Conservation (phyloP, 2,888 invertebrate genomes). For the Ennomos erosarius region DNA sequence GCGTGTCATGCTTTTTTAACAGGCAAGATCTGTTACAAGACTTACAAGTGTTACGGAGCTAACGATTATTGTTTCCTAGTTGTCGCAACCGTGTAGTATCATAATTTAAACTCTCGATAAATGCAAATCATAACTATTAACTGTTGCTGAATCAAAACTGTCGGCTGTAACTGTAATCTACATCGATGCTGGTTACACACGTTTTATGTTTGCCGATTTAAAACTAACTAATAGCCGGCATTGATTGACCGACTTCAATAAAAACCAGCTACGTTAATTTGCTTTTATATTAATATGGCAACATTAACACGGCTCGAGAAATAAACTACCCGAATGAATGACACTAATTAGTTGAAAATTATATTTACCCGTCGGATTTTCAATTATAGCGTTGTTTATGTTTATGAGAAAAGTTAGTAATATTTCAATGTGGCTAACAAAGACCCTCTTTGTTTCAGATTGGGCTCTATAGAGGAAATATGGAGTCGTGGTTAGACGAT, state of each 20-base stretch:
- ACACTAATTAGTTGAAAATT: constrained; percentile 22
- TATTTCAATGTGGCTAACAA: constrained; percentile 1
- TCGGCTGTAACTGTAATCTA: constrained; percentile 11
- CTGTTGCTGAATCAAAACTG: constrained; percentile 27
- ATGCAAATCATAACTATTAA: constrained; percentile 29
- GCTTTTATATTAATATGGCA: constrained; percentile 11
- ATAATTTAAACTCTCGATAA: constrained; percentile 28
- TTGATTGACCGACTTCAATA: constrained; percentile 25
- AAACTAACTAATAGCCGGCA: constrained; percentile 10
- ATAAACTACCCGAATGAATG: constrained; percentile 20
- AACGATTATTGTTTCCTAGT: constrained; percentile 45
- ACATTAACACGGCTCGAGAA: constrained; percentile 17
- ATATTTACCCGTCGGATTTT: constrained; percentile 15
- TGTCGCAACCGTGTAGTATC: constrained; percentile 32
- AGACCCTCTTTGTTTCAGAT: constrained; percentile 29
- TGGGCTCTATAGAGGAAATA: constrained; percentile 51
- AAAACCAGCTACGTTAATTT: constrained; percentile 21
- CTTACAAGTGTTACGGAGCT: constrained; percentile 36
- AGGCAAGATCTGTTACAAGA: constrained; percentile 44
- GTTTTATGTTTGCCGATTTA: constrained; percentile 13
- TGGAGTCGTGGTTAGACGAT: constrained; percentile 94
- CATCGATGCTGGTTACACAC: constrained; percentile 11
- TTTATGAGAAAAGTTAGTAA: constrained; percentile 6
- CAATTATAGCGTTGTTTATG: constrained; percentile 4
- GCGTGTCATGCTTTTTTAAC: constrained; percentile 54